Percentiles rank a stretch among this genome's conserved stretches.
Evolutionary conservation across 2,888 invertebrate species (phyloP).

Genomic region (Minunthozetes semirufus): DNA sequence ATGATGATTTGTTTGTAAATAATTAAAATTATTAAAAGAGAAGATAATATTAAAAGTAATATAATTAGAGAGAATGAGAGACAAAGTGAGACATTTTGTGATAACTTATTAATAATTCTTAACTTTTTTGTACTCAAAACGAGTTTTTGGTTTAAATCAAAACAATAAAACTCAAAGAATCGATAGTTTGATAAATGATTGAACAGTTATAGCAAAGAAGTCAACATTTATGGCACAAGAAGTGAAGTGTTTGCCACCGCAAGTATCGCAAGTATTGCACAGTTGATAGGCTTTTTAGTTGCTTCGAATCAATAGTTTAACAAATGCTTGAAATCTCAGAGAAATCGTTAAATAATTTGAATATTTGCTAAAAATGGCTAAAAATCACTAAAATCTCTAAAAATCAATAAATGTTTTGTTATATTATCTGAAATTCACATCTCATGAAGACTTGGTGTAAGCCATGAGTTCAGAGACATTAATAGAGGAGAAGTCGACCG

Average conservation of each 20-base stretch:
- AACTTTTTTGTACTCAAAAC: no score
- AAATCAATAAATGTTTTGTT: background rate
- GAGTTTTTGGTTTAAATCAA: no score
- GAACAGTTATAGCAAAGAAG: background rate
- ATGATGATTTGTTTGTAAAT: no score
- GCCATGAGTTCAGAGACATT: slow-evolving; percentile 42
- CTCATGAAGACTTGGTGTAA: slow-evolving; percentile 24
- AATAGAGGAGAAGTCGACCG: slow-evolving; percentile 42
- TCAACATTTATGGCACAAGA: background rate
- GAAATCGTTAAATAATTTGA: background rate
- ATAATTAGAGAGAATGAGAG: no score
- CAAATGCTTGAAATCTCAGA: background rate
- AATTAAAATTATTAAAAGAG: no score
- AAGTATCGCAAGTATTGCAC: background rate
- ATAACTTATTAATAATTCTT: no score
- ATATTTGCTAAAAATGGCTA: background rate
- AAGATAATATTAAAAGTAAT: no score
- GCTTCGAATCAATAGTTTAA: background rate
- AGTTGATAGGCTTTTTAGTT: background rate
- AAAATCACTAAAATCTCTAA: background rate
- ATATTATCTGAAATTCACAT: background rate
- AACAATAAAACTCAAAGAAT: no score
- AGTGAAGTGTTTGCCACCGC: background rate
- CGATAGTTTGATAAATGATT: no score
- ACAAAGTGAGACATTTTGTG: no score